Percentiles rank a stretch among this genome's conserved stretches.
Conservation (phyloP, 2,797 vertebrate species). For the Phoebastria nigripes region DNA sequence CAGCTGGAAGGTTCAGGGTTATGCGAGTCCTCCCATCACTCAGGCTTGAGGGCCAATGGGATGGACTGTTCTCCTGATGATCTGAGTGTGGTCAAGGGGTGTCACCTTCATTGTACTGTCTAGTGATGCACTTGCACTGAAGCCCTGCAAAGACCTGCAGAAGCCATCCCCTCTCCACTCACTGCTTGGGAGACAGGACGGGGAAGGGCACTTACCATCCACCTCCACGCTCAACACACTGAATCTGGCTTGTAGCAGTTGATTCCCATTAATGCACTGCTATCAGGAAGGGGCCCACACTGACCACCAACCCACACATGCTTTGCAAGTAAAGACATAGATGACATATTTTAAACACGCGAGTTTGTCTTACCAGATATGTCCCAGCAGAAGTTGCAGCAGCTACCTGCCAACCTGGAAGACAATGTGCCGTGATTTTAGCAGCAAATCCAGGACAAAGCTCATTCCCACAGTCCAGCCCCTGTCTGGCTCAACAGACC, state of each 20-base stretch:
- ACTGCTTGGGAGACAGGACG: background rate
- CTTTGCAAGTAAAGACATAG: background rate
- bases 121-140: background rate
- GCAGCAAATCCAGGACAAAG: background rate
- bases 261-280: background rate
- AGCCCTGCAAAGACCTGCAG: background rate
- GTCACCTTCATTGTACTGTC: background rate
- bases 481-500: background rate
- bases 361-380: background rate
- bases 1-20: background rate
- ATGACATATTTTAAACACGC: accelerated
- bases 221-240: background rate
- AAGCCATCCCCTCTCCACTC: background rate
- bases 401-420: conserved; percentile 32
- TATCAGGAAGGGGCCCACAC: background rate
- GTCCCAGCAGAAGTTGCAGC: background rate
- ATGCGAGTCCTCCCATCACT: background rate
- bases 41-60: background rate
- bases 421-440: background rate
- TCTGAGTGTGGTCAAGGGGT: accelerated
- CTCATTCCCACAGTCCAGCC: background rate
- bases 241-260: background rate
- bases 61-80: background rate
- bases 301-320: background rate
- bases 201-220: background rate